Conservation (phyloP, 2,797 vertebrate species). For the Vultur gryphus region DNA sequence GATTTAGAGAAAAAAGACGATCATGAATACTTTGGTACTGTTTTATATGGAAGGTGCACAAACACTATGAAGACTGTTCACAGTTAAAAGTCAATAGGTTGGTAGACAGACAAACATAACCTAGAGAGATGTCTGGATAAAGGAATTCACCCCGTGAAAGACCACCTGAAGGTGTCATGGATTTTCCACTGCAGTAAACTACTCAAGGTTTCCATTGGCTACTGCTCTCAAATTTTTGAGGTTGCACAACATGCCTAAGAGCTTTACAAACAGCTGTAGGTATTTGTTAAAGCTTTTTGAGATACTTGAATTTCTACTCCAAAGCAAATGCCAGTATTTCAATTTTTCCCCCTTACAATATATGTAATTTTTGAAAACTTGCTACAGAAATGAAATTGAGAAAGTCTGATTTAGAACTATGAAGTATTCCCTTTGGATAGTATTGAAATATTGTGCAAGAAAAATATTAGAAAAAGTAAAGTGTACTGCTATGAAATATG, state of each 20-base stretch:
- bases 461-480: background rate
- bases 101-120: background rate
- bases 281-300: background rate
- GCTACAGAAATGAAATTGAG: background rate
- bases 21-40: background rate
- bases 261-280: background rate
- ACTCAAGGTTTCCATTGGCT: background rate
- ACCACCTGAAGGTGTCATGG: constrained; percentile 5
- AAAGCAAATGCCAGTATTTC: background rate
- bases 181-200: background rate
- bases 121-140: background rate
- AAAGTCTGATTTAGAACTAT: background rate
- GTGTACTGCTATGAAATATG: background rate
- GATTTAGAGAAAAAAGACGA: background rate
- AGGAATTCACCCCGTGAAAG: background rate
- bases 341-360: background rate
- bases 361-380: background rate
- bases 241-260: background rate
- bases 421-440: background rate
- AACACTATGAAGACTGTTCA: background rate
- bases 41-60: background rate
- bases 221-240: background rate
- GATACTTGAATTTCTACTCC: background rate
- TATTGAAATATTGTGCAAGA: background rate
- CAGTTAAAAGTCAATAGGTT: background rate